Conservation (phyloP, 2,797 vertebrate species). For the Aplochiton taeniatus region DNA sequence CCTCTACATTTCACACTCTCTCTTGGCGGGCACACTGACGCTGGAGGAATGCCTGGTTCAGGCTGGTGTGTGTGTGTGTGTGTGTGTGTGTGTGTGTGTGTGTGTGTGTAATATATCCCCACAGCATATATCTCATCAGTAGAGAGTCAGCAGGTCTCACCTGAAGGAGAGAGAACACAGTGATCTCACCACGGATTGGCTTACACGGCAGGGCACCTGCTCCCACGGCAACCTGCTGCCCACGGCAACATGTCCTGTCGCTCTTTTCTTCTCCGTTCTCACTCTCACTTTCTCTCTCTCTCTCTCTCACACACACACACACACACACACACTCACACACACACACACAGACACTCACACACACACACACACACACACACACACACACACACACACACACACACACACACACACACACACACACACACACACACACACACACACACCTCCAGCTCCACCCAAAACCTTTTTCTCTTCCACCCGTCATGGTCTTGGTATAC, state of each 20-base stretch:
- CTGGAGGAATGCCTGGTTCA: constrained; percentile 62
- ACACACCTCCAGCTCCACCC: constrained; percentile 25
- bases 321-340: constrained; percentile 9
- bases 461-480: constrained; percentile 35
- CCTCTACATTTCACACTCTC: constrained; percentile 13
- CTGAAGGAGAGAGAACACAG: constrained; percentile 21
- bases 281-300: not conserved
- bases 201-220: constrained; percentile 26
- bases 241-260: constrained; percentile 8
- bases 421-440: not conserved
- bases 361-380: not conserved
- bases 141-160: too few relatives aligned
- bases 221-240: constrained; percentile 29
- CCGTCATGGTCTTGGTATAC: constrained; percentile 43
- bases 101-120: too few relatives aligned
- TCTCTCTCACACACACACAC: too few relatives aligned
- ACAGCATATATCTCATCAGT: too few relatives aligned
- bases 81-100: not conserved
- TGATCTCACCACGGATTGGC: constrained; percentile 45
- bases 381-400: constrained; percentile 17
- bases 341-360: constrained; percentile 1
- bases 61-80: constrained; percentile 1
- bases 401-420: constrained; percentile 14
- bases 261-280: too few relatives aligned
- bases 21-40: constrained; percentile 54